phyloP scores from a whole-genome alignment of 2,888 invertebrate genomes.

The Xanthorhoe designata region DNA sequence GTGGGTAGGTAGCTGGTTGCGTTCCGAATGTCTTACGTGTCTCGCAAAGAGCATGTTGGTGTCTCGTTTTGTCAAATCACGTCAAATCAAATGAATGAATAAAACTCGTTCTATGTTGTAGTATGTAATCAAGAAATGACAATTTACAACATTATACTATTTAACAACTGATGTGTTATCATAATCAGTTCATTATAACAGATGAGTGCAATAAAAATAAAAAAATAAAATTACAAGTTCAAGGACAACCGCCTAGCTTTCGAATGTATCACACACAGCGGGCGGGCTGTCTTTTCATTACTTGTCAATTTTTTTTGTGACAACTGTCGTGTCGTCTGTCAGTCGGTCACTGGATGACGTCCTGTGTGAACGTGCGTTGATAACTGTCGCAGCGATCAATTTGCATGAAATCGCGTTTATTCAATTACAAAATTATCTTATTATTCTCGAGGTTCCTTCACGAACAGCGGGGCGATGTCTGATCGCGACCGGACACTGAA shows the following conservation, averaged over 20 bases:
- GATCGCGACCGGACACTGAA: constrained; percentile 61
- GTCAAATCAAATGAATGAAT: not conserved
- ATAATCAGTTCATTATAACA: not conserved
- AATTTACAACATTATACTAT: not conserved
- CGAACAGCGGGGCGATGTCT: constrained; percentile 62
- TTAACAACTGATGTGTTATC: not conserved
- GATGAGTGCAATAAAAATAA: not conserved
- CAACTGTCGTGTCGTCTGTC: constrained; percentile 60
- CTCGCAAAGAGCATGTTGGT: too few relatives aligned
- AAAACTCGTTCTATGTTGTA: not conserved
- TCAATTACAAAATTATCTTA: constrained; percentile 78
- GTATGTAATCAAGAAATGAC: not conserved
- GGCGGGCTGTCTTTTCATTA: constrained; percentile 56
- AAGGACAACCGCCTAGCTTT: constrained; percentile 48
- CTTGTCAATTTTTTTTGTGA: constrained; percentile 53
- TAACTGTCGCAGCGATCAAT: constrained; percentile 66
- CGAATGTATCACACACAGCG: constrained; percentile 5
- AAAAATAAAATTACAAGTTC: constrained; percentile 50
- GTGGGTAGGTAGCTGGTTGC: not conserved
- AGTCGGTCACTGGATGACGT: constrained; percentile 75
- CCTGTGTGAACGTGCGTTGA: constrained; percentile 67
- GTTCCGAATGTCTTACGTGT: constrained; percentile 2
- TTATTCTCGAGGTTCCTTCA: constrained; percentile 62
- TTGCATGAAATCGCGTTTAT: constrained; percentile 78
- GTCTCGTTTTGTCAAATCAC: not conserved